phyloP scores from a whole-genome alignment of 30 jellyfish, hydroid and myxozoan species.

The Calvadosia cruxmelitensis region DNA sequence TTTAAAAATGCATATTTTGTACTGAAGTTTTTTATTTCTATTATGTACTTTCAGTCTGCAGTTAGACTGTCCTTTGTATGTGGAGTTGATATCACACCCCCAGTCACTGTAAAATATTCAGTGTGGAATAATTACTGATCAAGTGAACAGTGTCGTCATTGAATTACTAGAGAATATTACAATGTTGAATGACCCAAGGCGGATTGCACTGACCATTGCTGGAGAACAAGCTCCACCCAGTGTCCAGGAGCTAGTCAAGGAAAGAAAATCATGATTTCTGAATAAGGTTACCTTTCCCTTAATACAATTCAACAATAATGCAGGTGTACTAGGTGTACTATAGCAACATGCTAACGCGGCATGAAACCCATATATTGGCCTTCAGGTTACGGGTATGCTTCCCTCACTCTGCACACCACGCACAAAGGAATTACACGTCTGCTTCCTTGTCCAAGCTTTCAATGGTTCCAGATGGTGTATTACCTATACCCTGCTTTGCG shows the following conservation, averaged over 20 bases:
- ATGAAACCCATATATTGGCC: background rate
- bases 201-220: constrained; percentile 22
- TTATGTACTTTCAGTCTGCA: too few relatives aligned
- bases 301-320: background rate
- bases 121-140: too few relatives aligned
- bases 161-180: too few relatives aligned
- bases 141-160: too few relatives aligned
- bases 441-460: constrained; percentile 12
- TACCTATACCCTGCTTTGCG: constrained; percentile 14
- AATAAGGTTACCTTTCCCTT: background rate
- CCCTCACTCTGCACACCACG: constrained; percentile 7
- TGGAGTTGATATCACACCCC: too few relatives aligned
- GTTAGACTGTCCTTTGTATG: too few relatives aligned
- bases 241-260: constrained; percentile 2
- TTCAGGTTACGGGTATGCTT: constrained; percentile 5
- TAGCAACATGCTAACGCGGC: too few relatives aligned
- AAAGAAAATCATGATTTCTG: background rate
- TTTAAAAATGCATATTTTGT: too few relatives aligned
- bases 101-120: too few relatives aligned
- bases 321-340: background rate
- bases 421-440: constrained; percentile 14
- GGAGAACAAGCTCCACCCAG: constrained; percentile 2
- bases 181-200: constrained; percentile 13
- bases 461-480: constrained; percentile 12
- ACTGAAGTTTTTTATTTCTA: too few relatives aligned